A percentile compares a stretch with the other conserved stretches of the same genome.
Conservation (phyloP, 2,797 vertebrate species). For the Spheniscus humboldti region DNA sequence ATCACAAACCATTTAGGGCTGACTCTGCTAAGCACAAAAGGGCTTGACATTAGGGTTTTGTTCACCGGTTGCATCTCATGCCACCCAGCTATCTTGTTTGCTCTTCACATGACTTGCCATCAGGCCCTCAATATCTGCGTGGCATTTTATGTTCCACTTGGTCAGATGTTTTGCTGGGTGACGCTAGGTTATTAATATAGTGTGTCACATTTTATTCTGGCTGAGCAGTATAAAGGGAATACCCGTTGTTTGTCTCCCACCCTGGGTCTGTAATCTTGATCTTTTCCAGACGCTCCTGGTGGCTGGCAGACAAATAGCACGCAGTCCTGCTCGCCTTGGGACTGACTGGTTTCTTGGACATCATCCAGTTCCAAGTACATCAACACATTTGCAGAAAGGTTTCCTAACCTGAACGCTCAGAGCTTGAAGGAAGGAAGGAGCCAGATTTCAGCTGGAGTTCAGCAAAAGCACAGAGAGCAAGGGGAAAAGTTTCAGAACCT, state of each 20-base stretch:
- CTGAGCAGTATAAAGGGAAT: neutral
- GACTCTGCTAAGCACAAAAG: neutral
- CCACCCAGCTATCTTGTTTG: neutral
- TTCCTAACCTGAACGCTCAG: neutral
- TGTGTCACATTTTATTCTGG: neutral
- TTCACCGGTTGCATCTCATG: neutral
- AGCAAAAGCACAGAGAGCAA: neutral
- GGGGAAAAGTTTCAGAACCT: neutral
- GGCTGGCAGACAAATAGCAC: neutral
- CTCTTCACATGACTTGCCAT: neutral
- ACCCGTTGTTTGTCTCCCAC: neutral
- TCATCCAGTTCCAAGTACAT: neutral
- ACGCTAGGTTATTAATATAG: neutral
- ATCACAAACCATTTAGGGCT: neutral
- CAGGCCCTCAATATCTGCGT: neutral
- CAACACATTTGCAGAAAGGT: neutral
- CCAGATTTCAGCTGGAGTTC: neutral
- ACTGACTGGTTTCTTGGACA: neutral
- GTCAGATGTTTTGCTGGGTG: neutral
- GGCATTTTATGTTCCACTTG: neutral
- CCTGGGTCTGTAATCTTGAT: neutral
- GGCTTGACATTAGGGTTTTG: neutral
- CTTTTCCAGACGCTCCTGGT: neutral
- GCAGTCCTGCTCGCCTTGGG: neutral
- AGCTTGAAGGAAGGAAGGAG: neutral